Conservation (phyloP, 2,797 vertebrate species). For the Ciconia nigra region DNA sequence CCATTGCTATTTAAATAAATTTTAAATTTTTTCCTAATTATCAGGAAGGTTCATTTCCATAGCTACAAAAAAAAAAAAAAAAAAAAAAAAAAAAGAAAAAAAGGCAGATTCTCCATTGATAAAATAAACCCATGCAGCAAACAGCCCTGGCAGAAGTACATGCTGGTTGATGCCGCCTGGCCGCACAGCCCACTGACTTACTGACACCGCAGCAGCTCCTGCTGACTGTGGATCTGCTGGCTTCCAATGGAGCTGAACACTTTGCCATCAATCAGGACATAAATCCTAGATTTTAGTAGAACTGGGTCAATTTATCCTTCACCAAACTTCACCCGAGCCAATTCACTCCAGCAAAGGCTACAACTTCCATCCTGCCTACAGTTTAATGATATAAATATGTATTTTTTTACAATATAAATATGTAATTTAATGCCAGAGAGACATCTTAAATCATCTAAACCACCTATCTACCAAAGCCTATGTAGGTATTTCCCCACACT, state of each 20-base stretch:
- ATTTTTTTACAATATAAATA: not conserved
- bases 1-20: not conserved
- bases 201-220: not conserved
- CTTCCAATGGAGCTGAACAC: not conserved
- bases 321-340: not conserved
- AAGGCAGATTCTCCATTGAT: not conserved
- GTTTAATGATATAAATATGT: not conserved
- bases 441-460: not conserved
- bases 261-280: not conserved
- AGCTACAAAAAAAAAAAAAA: not conserved
- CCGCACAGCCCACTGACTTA: not conserved
- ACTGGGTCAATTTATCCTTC: not conserved
- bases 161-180: not conserved
- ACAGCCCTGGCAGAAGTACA: not conserved
- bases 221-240: fast-evolving
- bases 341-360: not conserved
- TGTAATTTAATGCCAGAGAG: not conserved
- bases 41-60: not conserved
- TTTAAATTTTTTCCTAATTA: not conserved
- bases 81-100: too few species aligned
- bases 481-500: not conserved
- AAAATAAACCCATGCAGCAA: not conserved
- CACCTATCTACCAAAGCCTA: not conserved
- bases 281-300: not conserved
- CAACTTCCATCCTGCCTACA: not conserved